Base-by-base conservation (phyloP, 2,113 vertebrate species). In the Crocuta crocuta region DNA sequence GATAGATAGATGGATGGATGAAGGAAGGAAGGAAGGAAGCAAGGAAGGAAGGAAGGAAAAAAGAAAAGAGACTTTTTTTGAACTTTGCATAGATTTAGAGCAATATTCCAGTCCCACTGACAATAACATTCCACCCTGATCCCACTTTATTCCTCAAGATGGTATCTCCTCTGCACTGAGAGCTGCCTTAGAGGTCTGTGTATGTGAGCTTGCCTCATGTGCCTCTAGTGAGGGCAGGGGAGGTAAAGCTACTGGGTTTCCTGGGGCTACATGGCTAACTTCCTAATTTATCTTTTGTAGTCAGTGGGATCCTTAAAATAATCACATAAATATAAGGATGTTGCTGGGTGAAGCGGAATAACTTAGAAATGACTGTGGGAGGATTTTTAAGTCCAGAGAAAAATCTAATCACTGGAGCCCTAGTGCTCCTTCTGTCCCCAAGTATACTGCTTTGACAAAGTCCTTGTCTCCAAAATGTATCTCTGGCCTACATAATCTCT, bases 381-480 rank as follows among this genome's bases (percentile, higher is more conserved):
- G 16, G 31, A 74, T 68, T 93, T 79, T 66, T 50, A 45, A 84
- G 39, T n/a, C 23, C n/a, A 71, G 26, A 58, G 10, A 5, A 76
- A 81, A 61, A 84, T 21, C 31, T 39, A 65, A 21, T 83, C 53
- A 33, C 16, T 10, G 3, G 26, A 2, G 8, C 66, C 65, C 50
- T 11, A 78, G 68, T 4, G n/a, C 43, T 86, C 53, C 43, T 74
- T 66, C 65, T 88, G 48, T 23, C 39, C 24, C 61, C n/a, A 19
- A 31, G 23, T 80, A 9, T 53, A 31, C 28, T 71, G 66, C 28
- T 90, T 88, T 85, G 84, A 78, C 65, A 91, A 92, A 97, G 71
- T 74, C 43, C 78, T 95, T 81, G 89, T 90, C 92, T 83, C 19
- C 2, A 89, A 96, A 97, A 81, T 88, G 43, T 85, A 15, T 79